Base-by-base conservation (phyloP, 2,888 invertebrate genomes). In the Luffia ferchaultella region DNA sequence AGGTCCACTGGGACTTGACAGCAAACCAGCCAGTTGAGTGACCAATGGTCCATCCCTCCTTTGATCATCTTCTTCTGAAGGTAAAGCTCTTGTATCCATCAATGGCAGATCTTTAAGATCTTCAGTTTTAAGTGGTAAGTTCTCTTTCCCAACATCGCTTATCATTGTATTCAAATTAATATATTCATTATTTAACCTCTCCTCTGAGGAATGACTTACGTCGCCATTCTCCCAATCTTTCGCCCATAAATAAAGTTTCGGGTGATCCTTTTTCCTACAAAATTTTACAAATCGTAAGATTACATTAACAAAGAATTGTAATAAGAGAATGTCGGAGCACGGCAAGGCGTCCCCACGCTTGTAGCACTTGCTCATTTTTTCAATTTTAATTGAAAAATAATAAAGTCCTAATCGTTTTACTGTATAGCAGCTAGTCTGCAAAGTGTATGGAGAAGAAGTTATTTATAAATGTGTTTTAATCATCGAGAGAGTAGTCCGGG, bases 181-280 rank as follows among this genome's bases (percentile, higher is more conserved):
- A 5, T 45, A 18, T 12, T 51, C 54, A 60, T 58, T 86, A 17
- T 48, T 42, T n/a, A 42, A 42, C 18, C 41, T 69, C 55, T 76
- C 76, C 47, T 72, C 72, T 0, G 73, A 30, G 16, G 20, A 47
- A 30, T 51, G 30, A 18, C 12, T 42, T 18, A 18, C 42, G 43
- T 46, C 77, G 0, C 67, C 60, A 1, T 65, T 88, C 60, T 91
- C 91, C 93, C 93, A 94, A 55, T 90, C 90, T 60, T 93, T 92
- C 0, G 93, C 92, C 95, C 94, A 95, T 0, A 94, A 80, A 70
- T 94, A 94, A 41, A 95, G 77, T 63, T 95, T 95, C 0, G 93
- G 94, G 65, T 95, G 95, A 67, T 93, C 90, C 58, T 92, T 91
- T 53, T 90, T 90, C 47, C 89, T 90, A 64, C 2, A 66, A 73